Evolutionary conservation across 1,140 invertebrate genomes (phyloP).

Genomic region (Drosophila neocordata): DNA sequence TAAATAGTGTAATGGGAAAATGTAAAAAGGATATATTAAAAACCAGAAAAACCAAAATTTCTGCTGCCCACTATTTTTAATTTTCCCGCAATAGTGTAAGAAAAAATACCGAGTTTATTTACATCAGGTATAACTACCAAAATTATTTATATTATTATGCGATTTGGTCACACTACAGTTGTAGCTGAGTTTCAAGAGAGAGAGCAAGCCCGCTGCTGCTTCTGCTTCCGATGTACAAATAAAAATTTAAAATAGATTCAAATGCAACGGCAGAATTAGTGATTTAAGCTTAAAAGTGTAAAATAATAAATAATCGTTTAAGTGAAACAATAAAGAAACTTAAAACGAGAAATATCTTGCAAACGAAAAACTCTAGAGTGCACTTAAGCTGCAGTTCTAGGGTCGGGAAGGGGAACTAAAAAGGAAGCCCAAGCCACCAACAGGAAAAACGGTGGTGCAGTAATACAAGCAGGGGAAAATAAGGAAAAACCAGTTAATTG

Average conservation of each 20-base stretch:
- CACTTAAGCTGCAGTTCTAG: constrained; percentile 30
- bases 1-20: too few species aligned
- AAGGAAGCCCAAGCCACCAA: constrained; percentile 33
- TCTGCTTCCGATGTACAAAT: constrained; percentile 54
- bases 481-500: constrained; percentile 44
- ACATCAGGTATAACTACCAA: neutral
- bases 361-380: constrained; percentile 29
- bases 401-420: constrained; percentile 11
- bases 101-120: neutral
- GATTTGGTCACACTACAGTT: constrained; percentile 29
- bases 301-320: constrained; percentile 13
- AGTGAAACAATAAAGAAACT: constrained; percentile 13
- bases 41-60: too few species aligned
- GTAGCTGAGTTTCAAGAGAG: constrained; percentile 16
- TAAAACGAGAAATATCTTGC: neutral
- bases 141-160: neutral
- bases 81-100: too few species aligned
- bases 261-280: constrained; percentile 52
- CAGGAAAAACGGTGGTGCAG: constrained; percentile 40
- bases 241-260: constrained; percentile 61
- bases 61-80: too few species aligned
- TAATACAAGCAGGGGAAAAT: constrained; percentile 4
- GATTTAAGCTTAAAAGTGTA: constrained; percentile 35
- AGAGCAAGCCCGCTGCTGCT: constrained; percentile 48
- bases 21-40: too few species aligned